Evolutionary conservation across 2,113 vertebrate species (phyloP).

Genomic region (Gulo gulo): DNA sequence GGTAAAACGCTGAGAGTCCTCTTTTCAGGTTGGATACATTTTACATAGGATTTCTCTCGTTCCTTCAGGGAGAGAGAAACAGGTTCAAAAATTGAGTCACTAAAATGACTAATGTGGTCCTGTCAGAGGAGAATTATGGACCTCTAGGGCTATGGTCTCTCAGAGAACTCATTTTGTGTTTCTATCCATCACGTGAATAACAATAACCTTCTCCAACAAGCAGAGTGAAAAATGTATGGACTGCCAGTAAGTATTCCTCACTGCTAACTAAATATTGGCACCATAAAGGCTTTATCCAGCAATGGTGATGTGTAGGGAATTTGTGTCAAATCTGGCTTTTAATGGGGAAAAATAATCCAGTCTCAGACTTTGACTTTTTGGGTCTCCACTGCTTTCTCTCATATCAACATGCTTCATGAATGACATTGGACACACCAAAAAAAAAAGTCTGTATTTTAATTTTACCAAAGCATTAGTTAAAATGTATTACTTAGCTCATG

Average conservation of each 20-base stretch:
- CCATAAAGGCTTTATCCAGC: background rate
- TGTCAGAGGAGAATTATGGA: constrained; percentile 74
- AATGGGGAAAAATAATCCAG: background rate
- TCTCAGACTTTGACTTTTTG: constrained; percentile 37
- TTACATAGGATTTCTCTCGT: constrained; percentile 54
- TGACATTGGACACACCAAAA: background rate
- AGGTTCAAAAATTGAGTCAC: constrained; percentile 73
- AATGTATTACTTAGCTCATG: background rate
- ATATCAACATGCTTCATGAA: background rate
- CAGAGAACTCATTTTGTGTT: constrained; percentile 73
- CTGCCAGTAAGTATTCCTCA: constrained; percentile 1
- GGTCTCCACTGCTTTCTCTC: background rate
- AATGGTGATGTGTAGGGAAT: background rate
- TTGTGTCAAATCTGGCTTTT: constrained; percentile 11
- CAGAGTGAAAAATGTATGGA: constrained; percentile 5
- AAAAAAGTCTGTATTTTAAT: background rate
- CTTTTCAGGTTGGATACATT: constrained; percentile 42
- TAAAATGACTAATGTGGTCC: constrained; percentile 74
- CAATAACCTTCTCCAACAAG: constrained; percentile 61
- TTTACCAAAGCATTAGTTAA: background rate
- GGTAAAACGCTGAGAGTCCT: constrained; percentile 20
- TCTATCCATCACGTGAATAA: constrained; percentile 67
- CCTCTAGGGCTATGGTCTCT: constrained; percentile 74
- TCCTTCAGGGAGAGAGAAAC: constrained; percentile 65
- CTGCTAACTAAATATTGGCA: constrained; percentile 60